Percentiles rank a stretch among this genome's conserved stretches.
Evolutionary conservation across 2,113 vertebrate genomes (phyloP).

Genomic region (Sylvia atricapilla): DNA sequence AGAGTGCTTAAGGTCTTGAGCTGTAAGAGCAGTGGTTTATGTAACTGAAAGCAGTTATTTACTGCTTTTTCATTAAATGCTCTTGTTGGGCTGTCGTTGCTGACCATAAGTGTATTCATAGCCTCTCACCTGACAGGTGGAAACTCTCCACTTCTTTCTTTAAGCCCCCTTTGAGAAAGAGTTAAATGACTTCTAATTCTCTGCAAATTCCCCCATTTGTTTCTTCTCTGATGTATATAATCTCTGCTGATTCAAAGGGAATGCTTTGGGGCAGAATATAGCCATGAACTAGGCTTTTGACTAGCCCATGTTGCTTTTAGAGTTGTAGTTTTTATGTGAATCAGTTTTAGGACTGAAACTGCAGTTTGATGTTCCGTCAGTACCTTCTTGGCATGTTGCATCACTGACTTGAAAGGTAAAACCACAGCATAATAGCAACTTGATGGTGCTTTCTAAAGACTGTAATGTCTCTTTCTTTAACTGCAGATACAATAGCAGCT

Average conservation of each 20-base stretch:
- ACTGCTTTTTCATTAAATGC: background rate
- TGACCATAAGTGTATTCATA: background rate
- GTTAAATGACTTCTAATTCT: background rate
- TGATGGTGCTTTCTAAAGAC: slow-evolving; percentile 20
- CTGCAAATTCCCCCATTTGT: background rate
- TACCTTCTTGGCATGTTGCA: background rate
- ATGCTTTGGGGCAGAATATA: background rate
- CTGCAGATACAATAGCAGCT: slow-evolving; percentile 20
- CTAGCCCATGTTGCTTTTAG: background rate
- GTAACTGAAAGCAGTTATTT: background rate
- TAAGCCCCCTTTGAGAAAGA: background rate
- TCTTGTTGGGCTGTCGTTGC: background rate
- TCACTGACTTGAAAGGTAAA: slow-evolving; percentile 16
- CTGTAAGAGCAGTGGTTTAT: background rate
- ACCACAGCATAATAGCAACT: background rate
- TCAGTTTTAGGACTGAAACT: background rate
- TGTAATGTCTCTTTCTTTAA: slow-evolving; percentile 9
- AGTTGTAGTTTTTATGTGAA: background rate
- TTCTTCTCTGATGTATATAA: background rate
- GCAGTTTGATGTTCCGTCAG: background rate
- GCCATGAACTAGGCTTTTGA: background rate
- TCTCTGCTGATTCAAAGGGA: background rate
- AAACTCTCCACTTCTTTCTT: background rate
- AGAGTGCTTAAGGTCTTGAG: background rate
- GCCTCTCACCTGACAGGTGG: background rate